These are phyloP conservation scores for Apogon talboti DNA, from an alignment of 2,797 vertebrate genomes.

Conservation along the genomic window DNA sequence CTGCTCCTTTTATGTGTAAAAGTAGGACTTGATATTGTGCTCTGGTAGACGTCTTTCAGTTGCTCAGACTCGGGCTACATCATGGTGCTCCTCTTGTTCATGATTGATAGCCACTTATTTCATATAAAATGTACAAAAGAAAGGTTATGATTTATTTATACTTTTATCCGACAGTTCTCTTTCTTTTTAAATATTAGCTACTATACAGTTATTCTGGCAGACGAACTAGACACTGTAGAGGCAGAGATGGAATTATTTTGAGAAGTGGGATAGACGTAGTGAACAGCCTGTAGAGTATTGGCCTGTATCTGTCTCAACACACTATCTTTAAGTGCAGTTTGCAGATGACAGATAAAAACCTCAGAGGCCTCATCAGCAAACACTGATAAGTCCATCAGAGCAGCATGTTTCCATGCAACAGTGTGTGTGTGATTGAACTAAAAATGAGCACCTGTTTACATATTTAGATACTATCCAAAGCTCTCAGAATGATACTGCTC, in stretches of 20 bases:
- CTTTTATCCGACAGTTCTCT: slow-evolving; percentile 30
- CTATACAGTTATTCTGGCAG: slow-evolving; percentile 40
- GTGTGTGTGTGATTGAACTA: slow-evolving; percentile 2
- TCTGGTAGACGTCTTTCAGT: slow-evolving; percentile 27
- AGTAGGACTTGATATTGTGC: slow-evolving; percentile 42
- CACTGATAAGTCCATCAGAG: slow-evolving; percentile 17
- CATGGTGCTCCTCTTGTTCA: slow-evolving; percentile 27
- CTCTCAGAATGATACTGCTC: not conserved
- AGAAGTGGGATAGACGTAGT: slow-evolving; percentile 27
- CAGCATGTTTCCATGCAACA: slow-evolving; percentile 1
- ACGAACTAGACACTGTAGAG: slow-evolving; percentile 33
- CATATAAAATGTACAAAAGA: slow-evolving; percentile 55
- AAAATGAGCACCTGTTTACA: slow-evolving; percentile 5
- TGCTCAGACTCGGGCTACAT: slow-evolving; percentile 21
- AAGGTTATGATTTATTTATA: slow-evolving; percentile 69
- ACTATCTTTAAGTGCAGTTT: slow-evolving; percentile 42
- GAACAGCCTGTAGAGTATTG: slow-evolving; percentile 36
- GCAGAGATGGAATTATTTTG: slow-evolving; percentile 26
- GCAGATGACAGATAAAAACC: slow-evolving; percentile 29
- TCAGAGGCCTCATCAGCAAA: slow-evolving; percentile 22
- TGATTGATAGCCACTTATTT: slow-evolving; percentile 61
- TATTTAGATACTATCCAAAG: not conserved
- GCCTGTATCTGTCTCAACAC: slow-evolving; percentile 48
- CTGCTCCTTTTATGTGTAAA: slow-evolving; percentile 51
- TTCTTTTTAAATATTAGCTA: slow-evolving; percentile 26